Base-by-base conservation (phyloP, 2,113 vertebrate species). In the Percopsis transmontana region DNA sequence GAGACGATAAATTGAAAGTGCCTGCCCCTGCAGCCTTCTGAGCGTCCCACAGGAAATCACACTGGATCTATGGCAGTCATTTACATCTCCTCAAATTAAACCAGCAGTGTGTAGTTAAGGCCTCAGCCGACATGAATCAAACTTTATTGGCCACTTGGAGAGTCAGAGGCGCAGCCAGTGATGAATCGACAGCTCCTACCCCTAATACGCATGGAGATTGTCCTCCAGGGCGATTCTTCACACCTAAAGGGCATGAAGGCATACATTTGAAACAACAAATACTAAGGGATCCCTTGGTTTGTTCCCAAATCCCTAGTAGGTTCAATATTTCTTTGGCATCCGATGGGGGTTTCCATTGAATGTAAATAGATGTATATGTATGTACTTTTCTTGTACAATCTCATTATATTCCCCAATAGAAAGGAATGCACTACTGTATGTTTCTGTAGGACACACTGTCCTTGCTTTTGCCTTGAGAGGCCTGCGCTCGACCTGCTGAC, bases 71-170 rank as follows among this genome's bases (percentile, higher is more conserved):
- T 56, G 54, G 72, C 73, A 56, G 63, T 79, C 74, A 88, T 90
- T 88, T 90, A 89, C 88, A 91, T 89, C 76, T 89, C 70, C 59
- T 80, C 64, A 71, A 84, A 85, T 89, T 83, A 88, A 85, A 87
- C 71, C 68, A 61, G 69, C 75, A 58, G 24, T 75, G 83, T 87
- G 73, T 67, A 61, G 74, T 80, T 72, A 77, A 40, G 45, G 82
- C 74, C 72, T 60, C 14, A 23, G 55, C 70, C 41, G 68, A 73
- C 80, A 70, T 85, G 77, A 90, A 88, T 90, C 90, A 89, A 80
- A 85, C 82, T 89, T 85, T 90, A 91, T 87, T 82, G 90, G 84
- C 83, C 84, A 83, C 77, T 82, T 72, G 81, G 74, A 84, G 85
- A 80, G 64, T 87, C 82, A 74, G 76, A 66, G 70, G 84, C 84